Evolutionary conservation across 2,797 vertebrate genomes (phyloP), one percentile per base, ranked within the genome.

Genomic region (Cichlasoma orientale): DNA sequence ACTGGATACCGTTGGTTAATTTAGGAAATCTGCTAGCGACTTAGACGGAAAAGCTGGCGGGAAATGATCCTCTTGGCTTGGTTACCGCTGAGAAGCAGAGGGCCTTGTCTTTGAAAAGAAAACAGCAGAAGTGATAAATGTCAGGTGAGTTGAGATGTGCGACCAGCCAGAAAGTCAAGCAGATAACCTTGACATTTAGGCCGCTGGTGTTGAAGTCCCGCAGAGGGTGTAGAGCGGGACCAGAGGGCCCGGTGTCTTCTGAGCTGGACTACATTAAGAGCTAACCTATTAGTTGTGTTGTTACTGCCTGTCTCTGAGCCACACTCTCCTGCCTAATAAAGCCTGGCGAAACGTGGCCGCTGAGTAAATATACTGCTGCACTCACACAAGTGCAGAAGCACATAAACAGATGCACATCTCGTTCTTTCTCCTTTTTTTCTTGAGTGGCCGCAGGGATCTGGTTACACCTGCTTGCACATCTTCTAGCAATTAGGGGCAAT

Each of bases 401-500:
- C 77, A 58, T 86, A 82, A 83, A 86, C 80, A 87, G 77, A 86
- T 82, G 78, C 88, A 82, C 79, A 38, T 75, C 86, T 84, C 61
- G 29, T 83, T 87, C 72, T 50, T 59, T 68, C 81, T 86, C 74
- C 69, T 27, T 63, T 72, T 10, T 94, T 93, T 93, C 91, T 86
- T 11, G 88, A 95, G 94, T 95, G 96, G 96, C 96, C 94, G 74
- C 75, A 75, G 95, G 96, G 97, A 97, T 97, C 96, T 7, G 74
- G 95, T 97, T 98, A 96, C 97, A 97, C 97, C 96, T 97, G 96
- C 96, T 93, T 89, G 96, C 96, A 97, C 97, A 97, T 97, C 97
- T 97, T 96, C 96, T 93, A 95, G 96, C 96, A 98, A 97, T 99
- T 98, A 98, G 94, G 94, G 96, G 95, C 95, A 96, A 97, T 97